Evolutionary conservation across 2,888 invertebrate species (phyloP), one percentile per base, ranked within the genome.

Genomic region (Scaptomyza caliginosa): DNA sequence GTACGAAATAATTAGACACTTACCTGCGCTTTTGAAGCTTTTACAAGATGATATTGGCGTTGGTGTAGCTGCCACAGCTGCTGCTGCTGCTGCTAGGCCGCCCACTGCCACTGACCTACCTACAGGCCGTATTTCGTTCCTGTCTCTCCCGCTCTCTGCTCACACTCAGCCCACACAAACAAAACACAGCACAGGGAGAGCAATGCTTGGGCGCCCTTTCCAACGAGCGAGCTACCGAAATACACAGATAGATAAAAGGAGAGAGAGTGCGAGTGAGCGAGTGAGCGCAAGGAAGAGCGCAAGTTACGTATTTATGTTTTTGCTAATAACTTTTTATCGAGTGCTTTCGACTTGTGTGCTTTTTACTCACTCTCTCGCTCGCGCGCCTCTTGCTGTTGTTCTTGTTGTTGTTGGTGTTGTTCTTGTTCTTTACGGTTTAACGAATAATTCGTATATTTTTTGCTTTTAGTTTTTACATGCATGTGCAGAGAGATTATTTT

Each of bases 251-350:
- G n/a, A n/a, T n/a, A n/a, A n/a, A n/a, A n/a, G 26, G 48, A 26
- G 49, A 21, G 63, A 39, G 58, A 24, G 55, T 17, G 36, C 16
- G 63, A 30, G 66, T 30, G 51, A 17, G 58, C 19, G 58, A 32
- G 55, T 3, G 48, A 32, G 64, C 19, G 64, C 24, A 13, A 11
- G 49, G 17, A 50, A 26, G 67, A 58, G 69, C 40, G 71, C 71
- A 71, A 71, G 69, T 82, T 79, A 79, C 86, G 81, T 82, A 82
- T 86, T 86, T 82, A 83, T 83, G 74, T 81, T 80, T 80, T 74
- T 67, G 76, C 84, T 85, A 82, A 84, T 81, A 80, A 75, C 75
- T 85, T 84, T 83, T 85, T 78, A 77, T 84, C 69, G 82, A 78
- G 68, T 73, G 74, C 68, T 72, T 60, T 70, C 52, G 49, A 46